Conservation (phyloP, 1,140 invertebrate genomes). For the Leptinotarsa texana region DNA sequence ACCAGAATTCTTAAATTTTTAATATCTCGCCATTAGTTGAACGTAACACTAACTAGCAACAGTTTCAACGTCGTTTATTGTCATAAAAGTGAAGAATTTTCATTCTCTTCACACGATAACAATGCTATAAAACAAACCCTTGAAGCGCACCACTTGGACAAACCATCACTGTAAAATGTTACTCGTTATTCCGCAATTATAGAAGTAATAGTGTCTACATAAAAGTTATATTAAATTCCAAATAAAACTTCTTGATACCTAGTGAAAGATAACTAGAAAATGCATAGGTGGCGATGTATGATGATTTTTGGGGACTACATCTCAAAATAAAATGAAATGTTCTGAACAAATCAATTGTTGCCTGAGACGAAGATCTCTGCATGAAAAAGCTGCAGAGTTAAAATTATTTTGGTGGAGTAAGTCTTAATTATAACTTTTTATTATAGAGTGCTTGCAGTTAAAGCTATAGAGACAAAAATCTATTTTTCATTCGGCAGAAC, state of each 20-base stretch:
- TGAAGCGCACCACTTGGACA: slow-evolving; percentile 11
- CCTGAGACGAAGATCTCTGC: no score
- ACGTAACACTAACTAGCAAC: neutral
- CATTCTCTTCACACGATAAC: neutral
- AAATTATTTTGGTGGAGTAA: no score
- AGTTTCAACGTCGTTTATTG: neutral
- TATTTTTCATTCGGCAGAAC: no score
- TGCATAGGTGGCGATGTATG: neutral
- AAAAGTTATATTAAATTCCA: slow-evolving; percentile 26
- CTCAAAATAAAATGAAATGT: no score
- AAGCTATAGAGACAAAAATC: no score
- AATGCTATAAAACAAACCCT: slow-evolving; percentile 3
- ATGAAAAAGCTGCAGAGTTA: no score
- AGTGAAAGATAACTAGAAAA: neutral
- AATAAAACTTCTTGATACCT: slow-evolving; percentile 12
- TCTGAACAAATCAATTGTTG: no score
- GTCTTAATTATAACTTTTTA: no score
- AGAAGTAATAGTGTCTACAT: slow-evolving; percentile 20
- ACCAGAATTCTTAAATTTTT: no score
- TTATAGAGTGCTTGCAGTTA: no score
- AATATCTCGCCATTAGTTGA: neutral
- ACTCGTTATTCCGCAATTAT: slow-evolving; percentile 18
- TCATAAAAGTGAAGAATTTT: slow-evolving; percentile 3
- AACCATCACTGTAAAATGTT: slow-evolving; percentile 19
- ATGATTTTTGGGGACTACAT: no score